phyloP scores from a whole-genome alignment of 2,888 invertebrate species.

The Chrysomela aeneicollis region DNA sequence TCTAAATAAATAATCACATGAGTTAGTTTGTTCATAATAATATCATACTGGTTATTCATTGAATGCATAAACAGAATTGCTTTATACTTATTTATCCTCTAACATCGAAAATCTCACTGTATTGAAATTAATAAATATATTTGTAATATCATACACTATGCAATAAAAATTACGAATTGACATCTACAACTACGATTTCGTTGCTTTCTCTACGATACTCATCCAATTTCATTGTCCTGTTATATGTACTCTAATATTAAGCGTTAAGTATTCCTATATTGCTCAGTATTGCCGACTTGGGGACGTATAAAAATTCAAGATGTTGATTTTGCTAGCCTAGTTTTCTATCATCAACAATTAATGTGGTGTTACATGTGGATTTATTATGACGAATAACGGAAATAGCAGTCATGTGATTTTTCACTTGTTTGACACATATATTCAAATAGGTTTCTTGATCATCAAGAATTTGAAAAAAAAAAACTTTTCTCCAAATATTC shows the following conservation, averaged over 20 bases:
- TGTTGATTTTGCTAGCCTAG: too few species aligned
- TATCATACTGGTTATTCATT: background rate
- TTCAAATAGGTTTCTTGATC: too few species aligned
- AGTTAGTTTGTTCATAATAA: background rate
- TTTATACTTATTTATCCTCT: background rate
- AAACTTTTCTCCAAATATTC: too few species aligned
- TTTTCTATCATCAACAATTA: too few species aligned
- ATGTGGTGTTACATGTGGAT: too few species aligned
- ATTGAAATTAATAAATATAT: background rate
- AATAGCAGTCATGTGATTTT: too few species aligned
- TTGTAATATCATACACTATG: constrained; percentile 17
- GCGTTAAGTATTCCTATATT: constrained; percentile 56
- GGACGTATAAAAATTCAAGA: constrained; percentile 9
- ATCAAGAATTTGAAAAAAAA: too few species aligned
- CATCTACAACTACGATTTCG: constrained; percentile 54
- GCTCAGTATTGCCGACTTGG: constrained; percentile 58
- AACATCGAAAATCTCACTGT: background rate
- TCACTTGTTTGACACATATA: too few species aligned
- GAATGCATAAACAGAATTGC: background rate
- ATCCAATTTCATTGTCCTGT: constrained; percentile 25
- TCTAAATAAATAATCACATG: too few species aligned
- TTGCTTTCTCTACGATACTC: constrained; percentile 54
- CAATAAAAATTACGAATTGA: constrained; percentile 49
- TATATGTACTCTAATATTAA: constrained; percentile 55
- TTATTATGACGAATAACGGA: too few species aligned